Evolutionary conservation across 2,888 invertebrate genomes (phyloP).

Genomic region (Chrysopilus asiliformis): DNA sequence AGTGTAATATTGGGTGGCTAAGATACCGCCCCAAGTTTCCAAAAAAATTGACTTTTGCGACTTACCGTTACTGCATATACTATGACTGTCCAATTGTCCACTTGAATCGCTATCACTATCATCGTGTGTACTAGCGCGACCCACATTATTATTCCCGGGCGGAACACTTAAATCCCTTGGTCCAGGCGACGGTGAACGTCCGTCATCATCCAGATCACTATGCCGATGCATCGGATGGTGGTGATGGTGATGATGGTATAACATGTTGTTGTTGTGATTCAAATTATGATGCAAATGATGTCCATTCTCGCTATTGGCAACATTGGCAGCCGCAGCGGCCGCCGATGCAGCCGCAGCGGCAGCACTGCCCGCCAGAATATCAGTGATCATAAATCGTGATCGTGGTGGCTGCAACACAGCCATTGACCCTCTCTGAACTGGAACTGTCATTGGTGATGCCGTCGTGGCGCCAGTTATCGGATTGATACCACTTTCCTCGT

Average conservation of each 20-base stretch:
- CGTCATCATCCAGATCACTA: slow-evolving; percentile 22
- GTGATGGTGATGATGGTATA: slow-evolving; percentile 16
- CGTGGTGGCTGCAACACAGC: slow-evolving; percentile 52
- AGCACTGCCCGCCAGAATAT: slow-evolving; percentile 55
- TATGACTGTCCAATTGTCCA: slow-evolving; percentile 26
- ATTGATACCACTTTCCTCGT: slow-evolving; percentile 22
- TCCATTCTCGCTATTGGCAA: slow-evolving; percentile 7
- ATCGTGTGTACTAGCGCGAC: slow-evolving; percentile 25
- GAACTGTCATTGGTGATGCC: slow-evolving; percentile 35
- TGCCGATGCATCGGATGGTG: slow-evolving; percentile 21
- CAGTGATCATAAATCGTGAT: slow-evolving; percentile 82
- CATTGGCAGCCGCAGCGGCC: slow-evolving; percentile 16
- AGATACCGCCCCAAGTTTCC: no score
- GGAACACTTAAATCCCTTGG: slow-evolving; percentile 22
- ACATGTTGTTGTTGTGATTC: slow-evolving; percentile 2
- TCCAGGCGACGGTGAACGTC: slow-evolving; percentile 34
- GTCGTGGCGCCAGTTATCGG: slow-evolving; percentile 33
- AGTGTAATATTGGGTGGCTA: no score
- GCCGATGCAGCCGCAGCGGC: slow-evolving; percentile 33
- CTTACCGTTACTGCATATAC: slow-evolving; percentile 23
- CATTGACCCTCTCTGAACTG: slow-evolving; percentile 36
- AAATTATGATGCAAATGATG: slow-evolving; percentile 11
- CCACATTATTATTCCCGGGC: slow-evolving; percentile 16
- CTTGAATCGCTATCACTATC: slow-evolving; percentile 37
- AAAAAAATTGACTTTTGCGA: slow-evolving; percentile 3